Conservation (phyloP, 2,113 vertebrate genomes). For the Tragelaphus imberbis region DNA sequence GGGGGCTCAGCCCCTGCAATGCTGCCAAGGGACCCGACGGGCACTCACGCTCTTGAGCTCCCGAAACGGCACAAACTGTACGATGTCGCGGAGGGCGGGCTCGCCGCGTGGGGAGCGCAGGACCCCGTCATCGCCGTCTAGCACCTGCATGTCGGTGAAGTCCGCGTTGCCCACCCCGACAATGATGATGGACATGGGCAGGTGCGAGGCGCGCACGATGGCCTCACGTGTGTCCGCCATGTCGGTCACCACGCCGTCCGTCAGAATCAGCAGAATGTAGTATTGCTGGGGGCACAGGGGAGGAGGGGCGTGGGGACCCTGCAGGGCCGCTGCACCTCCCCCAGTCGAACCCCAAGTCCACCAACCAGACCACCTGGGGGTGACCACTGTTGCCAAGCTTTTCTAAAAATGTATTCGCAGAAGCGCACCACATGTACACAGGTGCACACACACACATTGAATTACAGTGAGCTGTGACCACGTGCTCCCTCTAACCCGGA, state of each 20-base stretch:
- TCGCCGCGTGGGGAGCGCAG: slow-evolving; percentile 91
- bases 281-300: slow-evolving; percentile 83
- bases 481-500: neutral
- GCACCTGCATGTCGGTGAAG: slow-evolving; percentile 97
- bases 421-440: accelerated
- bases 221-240: slow-evolving; percentile 95
- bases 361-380: accelerated
- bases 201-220: slow-evolving; percentile 92
- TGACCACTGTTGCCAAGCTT: neutral
- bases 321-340: neutral
- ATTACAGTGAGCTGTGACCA: neutral
- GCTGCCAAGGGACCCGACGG: neutral
- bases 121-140: slow-evolving; percentile 91
- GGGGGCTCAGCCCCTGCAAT: neutral
- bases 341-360: neutral
- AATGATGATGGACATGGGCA: slow-evolving; percentile 96
- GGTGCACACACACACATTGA: neutral
- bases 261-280: slow-evolving; percentile 95
- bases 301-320: neutral
- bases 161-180: slow-evolving; percentile 95
- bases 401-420: neutral
- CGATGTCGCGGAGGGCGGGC: slow-evolving; percentile 91
- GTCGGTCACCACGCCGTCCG: slow-evolving; percentile 94
- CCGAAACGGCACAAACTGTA: slow-evolving; percentile 95
- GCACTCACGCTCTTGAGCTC: slow-evolving; percentile 94